Percentiles rank a stretch among this genome's conserved stretches.
Conservation (phyloP, 2,113 vertebrate genomes). For the Sitta europaea region DNA sequence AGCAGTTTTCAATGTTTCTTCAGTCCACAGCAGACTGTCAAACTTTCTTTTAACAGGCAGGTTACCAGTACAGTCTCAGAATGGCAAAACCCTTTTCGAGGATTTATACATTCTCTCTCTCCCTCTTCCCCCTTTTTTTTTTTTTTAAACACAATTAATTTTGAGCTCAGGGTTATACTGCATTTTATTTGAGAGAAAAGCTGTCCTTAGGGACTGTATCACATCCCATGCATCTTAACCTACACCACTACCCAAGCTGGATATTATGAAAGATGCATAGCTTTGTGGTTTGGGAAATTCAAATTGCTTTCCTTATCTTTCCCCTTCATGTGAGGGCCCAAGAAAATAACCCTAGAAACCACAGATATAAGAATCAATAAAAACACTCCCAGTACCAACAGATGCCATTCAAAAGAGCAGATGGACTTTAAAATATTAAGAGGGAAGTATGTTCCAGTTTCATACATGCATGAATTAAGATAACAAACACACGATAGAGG, state of each 20-base stretch:
- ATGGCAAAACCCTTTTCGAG: neutral
- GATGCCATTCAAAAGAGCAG: neutral
- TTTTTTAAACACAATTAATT: neutral
- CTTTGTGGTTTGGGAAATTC: conserved; percentile 1
- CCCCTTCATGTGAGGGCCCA: neutral
- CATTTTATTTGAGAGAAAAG: neutral
- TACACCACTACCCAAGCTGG: neutral
- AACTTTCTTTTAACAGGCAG: neutral
- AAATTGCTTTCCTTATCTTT: conserved; percentile 35
- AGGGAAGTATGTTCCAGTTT: neutral
- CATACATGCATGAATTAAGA: neutral
- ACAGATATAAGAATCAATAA: neutral
- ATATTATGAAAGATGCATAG: conserved; percentile 14
- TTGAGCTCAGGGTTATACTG: neutral
- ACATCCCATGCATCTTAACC: neutral
- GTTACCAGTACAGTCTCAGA: neutral
- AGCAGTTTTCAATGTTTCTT: neutral
- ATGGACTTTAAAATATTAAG: conserved; percentile 24
- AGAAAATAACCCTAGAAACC: neutral
- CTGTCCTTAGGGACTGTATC: neutral
- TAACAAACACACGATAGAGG: neutral
- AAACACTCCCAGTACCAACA: neutral
- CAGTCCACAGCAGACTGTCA: neutral
- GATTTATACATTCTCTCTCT: neutral
- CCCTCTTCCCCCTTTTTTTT: rapidly evolving